Evolutionary conservation across 2,797 vertebrate species (phyloP), one percentile per base, ranked within the genome.

Genomic region (Chiroxiphia lanceolata): DNA sequence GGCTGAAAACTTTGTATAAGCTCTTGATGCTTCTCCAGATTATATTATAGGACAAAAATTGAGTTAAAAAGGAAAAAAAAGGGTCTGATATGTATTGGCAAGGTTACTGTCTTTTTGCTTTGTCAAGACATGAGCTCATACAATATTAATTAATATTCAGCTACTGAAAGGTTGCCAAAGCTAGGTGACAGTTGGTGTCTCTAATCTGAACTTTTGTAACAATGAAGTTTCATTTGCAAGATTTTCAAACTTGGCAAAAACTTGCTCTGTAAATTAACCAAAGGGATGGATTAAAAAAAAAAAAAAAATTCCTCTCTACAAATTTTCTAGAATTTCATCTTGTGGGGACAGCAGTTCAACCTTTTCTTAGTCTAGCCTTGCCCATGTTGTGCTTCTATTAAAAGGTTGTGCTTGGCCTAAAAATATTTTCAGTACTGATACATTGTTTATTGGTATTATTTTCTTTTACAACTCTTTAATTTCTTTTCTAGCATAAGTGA

Each of bases 61-160:
- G 13, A 79, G 56, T 12, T 19, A 87, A 83, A 56, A 29, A 54
- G 11, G 83, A 45, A 19, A 38, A 34, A 33, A 51, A 63, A 38
- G 10, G 11, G 10, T 80, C 44, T 78, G 65, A 36, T 48, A 68
- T 26, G 27, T 69, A 10, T 63, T 95, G 83, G 47, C 57, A 95
- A 83, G 27, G 8, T 48, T 80, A 81, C 13, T 89, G 50, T 33
- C 3, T 26, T 94, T 87, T 91, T 51, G 47, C 57, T 83, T 89
- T 91, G 91, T 79, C 83, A 94, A 86, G 71, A 76, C 34, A 33
- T 34, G 10, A 75, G 50, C 33, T 90, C 95, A 83, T 84, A 63
- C 3, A 83, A 78, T 70, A 96, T 44, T 92, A 59, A 95, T 78
- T 78, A 95, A 96, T 90, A 96, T 44, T 75, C 69, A 86, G 7